Conservation (phyloP, 2,888 invertebrate genomes). For the Drosophila phalerata region DNA sequence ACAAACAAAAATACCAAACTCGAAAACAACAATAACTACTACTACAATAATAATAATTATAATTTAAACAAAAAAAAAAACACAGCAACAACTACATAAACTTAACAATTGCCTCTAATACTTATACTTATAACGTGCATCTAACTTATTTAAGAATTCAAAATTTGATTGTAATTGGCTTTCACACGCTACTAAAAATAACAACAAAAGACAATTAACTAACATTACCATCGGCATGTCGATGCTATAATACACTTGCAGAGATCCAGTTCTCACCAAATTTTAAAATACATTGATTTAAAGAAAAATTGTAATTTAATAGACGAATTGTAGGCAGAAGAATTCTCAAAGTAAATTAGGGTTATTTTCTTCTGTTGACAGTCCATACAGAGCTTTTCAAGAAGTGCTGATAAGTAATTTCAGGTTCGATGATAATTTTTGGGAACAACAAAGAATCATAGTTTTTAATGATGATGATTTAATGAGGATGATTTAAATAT, state of each 20-base stretch:
- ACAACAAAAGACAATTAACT: constrained; percentile 16
- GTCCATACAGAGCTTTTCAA: too few relatives aligned
- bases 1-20: constrained; percentile 23
- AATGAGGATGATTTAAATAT: too few relatives aligned
- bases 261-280: neutral
- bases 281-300: neutral
- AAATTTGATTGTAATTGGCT: constrained; percentile 57
- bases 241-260: constrained; percentile 34
- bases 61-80: constrained; percentile 13
- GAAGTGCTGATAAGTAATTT: too few relatives aligned
- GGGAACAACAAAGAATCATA: too few relatives aligned
- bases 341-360: too few relatives aligned
- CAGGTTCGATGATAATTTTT: too few relatives aligned
- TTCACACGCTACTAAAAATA: constrained; percentile 60
- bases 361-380: too few relatives aligned
- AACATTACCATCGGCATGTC: constrained; percentile 28
- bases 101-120: constrained; percentile 30
- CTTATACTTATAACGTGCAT: constrained; percentile 48
- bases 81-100: constrained; percentile 26
- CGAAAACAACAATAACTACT: neutral
- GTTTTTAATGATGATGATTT: too few relatives aligned
- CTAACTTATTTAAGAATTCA: constrained; percentile 42
- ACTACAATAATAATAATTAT: constrained; percentile 28
- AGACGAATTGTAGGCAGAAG: too few relatives aligned
- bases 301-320: neutral